phyloP scores from a whole-genome alignment of 2,113 vertebrate genomes.

The Delphinapterus leucas region DNA sequence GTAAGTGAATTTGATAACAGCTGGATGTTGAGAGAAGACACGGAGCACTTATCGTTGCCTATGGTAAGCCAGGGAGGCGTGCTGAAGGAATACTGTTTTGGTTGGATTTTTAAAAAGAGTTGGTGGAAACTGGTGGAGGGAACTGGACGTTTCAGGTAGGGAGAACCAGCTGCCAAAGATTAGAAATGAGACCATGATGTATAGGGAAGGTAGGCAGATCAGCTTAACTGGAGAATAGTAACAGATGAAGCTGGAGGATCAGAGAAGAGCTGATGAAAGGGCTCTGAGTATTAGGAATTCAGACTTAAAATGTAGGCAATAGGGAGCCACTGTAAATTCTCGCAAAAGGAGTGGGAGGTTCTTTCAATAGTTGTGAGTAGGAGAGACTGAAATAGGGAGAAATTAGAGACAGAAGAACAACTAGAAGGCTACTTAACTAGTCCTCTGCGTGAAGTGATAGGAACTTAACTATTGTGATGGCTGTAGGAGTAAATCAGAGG shows the following conservation, averaged over 20 bases:
- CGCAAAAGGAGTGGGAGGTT: neutral
- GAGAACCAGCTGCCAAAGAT: neutral
- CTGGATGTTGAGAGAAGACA: neutral
- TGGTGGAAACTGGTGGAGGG: neutral
- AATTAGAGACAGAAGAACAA: constrained; percentile 7
- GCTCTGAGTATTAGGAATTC: neutral
- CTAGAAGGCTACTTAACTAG: constrained; percentile 14
- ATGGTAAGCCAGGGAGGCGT: neutral
- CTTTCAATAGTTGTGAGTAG: neutral
- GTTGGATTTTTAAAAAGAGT: neutral
- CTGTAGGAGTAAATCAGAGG: constrained; percentile 20
- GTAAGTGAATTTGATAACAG: neutral
- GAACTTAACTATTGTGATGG: neutral
- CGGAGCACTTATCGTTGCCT: neutral
- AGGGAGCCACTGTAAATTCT: neutral
- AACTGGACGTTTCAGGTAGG: neutral
- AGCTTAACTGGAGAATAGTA: neutral
- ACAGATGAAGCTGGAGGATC: neutral
- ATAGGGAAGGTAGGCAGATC: neutral
- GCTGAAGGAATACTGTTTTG: neutral
- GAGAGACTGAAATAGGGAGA: neutral
- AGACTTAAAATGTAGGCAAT: neutral
- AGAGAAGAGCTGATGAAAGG: neutral
- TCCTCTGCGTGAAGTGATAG: constrained; percentile 2
- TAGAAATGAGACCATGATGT: neutral